phyloP scores from a whole-genome alignment of 1,140 invertebrate genomes.

The Chlorops oryzae region DNA sequence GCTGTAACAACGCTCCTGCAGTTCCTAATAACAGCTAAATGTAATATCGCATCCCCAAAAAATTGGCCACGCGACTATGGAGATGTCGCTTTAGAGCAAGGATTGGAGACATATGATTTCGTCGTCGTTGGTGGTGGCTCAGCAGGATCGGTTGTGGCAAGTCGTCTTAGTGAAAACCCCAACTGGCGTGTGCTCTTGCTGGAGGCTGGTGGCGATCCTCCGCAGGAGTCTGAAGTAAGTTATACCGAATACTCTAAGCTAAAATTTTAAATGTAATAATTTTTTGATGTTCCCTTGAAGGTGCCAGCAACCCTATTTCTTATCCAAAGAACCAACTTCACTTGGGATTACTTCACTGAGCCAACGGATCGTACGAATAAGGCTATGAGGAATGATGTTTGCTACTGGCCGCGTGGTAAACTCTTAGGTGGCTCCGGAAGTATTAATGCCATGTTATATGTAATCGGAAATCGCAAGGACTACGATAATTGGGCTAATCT shows the following conservation, averaged over 20 bases:
- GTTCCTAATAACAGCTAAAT: constrained; percentile 52
- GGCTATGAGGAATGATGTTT: constrained; percentile 37
- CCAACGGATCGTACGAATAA: constrained; percentile 10
- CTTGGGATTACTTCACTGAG: constrained; percentile 21
- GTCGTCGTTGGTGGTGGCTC: constrained; percentile 58
- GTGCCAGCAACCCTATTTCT: background rate
- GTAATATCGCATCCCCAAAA: constrained; percentile 50
- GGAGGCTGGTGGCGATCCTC: constrained; percentile 53
- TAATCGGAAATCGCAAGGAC: constrained; percentile 57
- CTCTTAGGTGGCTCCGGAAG: constrained; percentile 61
- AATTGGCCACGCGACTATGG: constrained; percentile 52
- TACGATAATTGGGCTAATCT: constrained; percentile 58
- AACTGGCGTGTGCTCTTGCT: constrained; percentile 51
- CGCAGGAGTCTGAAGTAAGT: constrained; percentile 47
- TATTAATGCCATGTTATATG: constrained; percentile 65
- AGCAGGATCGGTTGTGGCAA: constrained; percentile 54
- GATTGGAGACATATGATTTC: constrained; percentile 24
- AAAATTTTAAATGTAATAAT: background rate
- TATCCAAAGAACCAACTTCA: constrained; percentile 10
- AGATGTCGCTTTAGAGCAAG: constrained; percentile 45
- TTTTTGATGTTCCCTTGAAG: background rate
- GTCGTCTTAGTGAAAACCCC: constrained; percentile 50
- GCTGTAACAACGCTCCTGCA: constrained; percentile 46
- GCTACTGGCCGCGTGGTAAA: constrained; percentile 55
- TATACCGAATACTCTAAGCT: background rate